phyloP scores from a whole-genome alignment of 2,113 vertebrate genomes.

The Percina caprodes region DNA sequence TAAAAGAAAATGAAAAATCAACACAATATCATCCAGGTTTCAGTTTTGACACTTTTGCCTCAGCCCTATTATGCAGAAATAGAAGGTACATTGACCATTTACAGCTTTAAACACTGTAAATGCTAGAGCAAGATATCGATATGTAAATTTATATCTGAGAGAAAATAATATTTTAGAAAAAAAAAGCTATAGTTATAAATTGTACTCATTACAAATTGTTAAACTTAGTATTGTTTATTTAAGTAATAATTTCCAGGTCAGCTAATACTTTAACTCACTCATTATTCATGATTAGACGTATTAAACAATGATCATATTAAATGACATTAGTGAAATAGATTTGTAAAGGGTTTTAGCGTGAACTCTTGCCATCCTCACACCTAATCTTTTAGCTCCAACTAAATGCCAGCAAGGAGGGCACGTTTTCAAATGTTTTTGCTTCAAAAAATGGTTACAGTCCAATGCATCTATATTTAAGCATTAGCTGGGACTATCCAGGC shows the following conservation, averaged over 20 bases:
- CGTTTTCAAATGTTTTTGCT: neutral
- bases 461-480: neutral
- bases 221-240: neutral
- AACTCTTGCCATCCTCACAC: neutral
- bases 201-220: neutral
- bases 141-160: too few relatives aligned
- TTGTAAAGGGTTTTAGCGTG: neutral
- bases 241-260: slow-evolving; percentile 10
- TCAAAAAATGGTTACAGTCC: neutral
- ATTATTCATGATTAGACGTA: neutral
- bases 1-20: neutral
- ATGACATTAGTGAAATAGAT: neutral
- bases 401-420: neutral
- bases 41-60: neutral
- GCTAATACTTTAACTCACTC: neutral
- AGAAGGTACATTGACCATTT: neutral
- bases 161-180: neutral
- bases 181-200: neutral
- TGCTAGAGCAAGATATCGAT: too few relatives aligned
- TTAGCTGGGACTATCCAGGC: too few relatives aligned
- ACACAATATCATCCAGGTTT: neutral
- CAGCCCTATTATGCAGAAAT: neutral
- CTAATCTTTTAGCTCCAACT: neutral
- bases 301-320: neutral
- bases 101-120: neutral